Evolutionary conservation across 1,140 invertebrate genomes (phyloP), one percentile per base, ranked within the genome.

Genomic region (Rhynchophorus ferrugineus): DNA sequence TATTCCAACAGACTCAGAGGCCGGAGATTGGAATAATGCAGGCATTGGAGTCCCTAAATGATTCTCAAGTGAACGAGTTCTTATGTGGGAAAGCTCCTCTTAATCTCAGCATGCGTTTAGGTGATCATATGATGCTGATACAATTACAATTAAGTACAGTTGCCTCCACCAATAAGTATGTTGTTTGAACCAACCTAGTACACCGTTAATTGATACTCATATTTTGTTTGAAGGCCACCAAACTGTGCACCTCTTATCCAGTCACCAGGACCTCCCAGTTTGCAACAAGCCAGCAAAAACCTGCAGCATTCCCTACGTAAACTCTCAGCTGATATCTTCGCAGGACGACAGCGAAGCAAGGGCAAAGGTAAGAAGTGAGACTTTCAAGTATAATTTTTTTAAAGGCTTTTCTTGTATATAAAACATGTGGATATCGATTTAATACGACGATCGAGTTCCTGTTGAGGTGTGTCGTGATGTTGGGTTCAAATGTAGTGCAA

Each of bases 51-150:
- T 91, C 88, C 63, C 75, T 95, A 17, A 93, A 91, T 72, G 91
- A 95, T 67, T 87, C 85, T 47, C 89, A 92, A 78, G 91, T 96
- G 49, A 93, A 92, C 74, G 91, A 95, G 71, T 95, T 96, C 68
- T 75, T 96, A 8, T 91, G 88, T 65, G 91, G 92, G 34, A 91
- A 92, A 70, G 90, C 90, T 19, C 93, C 93, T 11, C 72, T 96
- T 18, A 95, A 95, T 71, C 74, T 96, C 41, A 95, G 90, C 34
- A 95, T 95, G 89, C 80, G 91, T 50, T 74, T 95, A 9, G 91
- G 91, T 17, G 91, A 95, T 68, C 91, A 95, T 73, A 93, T 95
- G 87, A 95, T 95, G 91, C 78, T 95, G 47, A 94, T 96, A 49
- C 91, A 95, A 69, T 74, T 95, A 33, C 91, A 95, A 68, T 72